These are phyloP conservation scores for Heterohyrax brucei DNA, from an alignment of 2,797 vertebrate species.

Conservation along the genomic window DNA sequence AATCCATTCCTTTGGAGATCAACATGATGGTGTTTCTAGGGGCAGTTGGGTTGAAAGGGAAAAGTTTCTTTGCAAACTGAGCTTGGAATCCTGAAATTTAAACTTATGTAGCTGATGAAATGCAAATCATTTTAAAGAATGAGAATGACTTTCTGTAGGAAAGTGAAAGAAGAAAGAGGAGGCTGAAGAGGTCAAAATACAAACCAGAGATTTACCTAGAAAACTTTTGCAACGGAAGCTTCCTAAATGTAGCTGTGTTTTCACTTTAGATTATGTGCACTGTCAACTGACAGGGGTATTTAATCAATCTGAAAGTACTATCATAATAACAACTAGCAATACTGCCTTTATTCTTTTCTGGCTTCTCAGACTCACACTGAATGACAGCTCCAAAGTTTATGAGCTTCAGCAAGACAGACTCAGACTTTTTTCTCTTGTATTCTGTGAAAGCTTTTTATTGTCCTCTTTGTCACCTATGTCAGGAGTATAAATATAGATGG, in stretches of 20 bases:
- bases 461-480: constrained; percentile 62
- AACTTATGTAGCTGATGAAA: constrained; percentile 49
- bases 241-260: background rate
- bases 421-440: constrained; percentile 46
- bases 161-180: constrained; percentile 34
- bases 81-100: constrained; percentile 46
- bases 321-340: constrained; percentile 61
- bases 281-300: constrained; percentile 13
- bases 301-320: constrained; percentile 69
- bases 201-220: constrained; percentile 47
- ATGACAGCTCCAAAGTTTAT: constrained; percentile 77
- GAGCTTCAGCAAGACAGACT: constrained; percentile 68
- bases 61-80: constrained; percentile 62
- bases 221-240: constrained; percentile 2
- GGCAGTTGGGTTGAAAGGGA: background rate
- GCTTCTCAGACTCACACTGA: constrained; percentile 63
- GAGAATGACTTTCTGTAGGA: background rate
- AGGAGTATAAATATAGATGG: constrained; percentile 53
- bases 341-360: constrained; percentile 68
- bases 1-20: background rate
- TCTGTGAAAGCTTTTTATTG: constrained; percentile 73
- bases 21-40: constrained; percentile 38
- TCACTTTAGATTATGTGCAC: constrained; percentile 22
- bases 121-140: constrained; percentile 44
- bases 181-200: constrained; percentile 36